Evolutionary conservation across 2,797 vertebrate genomes (phyloP).

Genomic region (Onychomys leucogaster): DNA sequence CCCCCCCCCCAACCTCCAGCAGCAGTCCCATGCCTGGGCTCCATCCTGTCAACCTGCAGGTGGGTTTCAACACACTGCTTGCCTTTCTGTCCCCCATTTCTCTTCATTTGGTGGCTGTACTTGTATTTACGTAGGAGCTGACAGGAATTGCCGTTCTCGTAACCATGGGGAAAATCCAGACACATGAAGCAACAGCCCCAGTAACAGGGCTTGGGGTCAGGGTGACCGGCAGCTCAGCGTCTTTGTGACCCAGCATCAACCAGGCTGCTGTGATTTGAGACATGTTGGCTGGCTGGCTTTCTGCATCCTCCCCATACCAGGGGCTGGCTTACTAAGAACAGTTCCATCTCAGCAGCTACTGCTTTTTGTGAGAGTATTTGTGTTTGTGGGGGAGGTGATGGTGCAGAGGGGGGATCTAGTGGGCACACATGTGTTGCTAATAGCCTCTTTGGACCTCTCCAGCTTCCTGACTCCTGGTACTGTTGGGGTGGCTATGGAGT

Average conservation of each 20-base stretch:
- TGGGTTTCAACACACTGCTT: constrained; percentile 75
- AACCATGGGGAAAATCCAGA: background rate
- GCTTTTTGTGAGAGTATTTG: background rate
- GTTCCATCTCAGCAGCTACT: constrained; percentile 63
- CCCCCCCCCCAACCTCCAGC: background rate
- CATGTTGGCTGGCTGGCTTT: constrained; percentile 19
- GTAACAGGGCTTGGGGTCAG: constrained; percentile 7
- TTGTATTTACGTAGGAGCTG: background rate
- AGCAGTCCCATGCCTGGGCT: background rate
- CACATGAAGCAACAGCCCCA: background rate
- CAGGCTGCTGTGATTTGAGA: background rate
- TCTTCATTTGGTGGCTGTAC: background rate
- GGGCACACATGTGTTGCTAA: background rate
- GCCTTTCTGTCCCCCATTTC: constrained; percentile 67
- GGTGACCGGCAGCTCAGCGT: background rate
- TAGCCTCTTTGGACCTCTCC: background rate
- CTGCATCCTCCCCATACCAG: background rate
- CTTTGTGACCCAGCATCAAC: background rate
- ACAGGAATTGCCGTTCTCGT: background rate
- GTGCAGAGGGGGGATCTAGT: background rate
- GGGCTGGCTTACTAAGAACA: constrained; percentile 36
- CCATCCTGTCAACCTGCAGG: constrained; percentile 78
- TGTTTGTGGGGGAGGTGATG: background rate
- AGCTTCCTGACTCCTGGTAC: background rate
- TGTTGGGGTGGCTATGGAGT: background rate